These are phyloP conservation scores for Agonum fuliginosum DNA, from an alignment of 2,888 invertebrate genomes.

Conservation along the genomic window DNA sequence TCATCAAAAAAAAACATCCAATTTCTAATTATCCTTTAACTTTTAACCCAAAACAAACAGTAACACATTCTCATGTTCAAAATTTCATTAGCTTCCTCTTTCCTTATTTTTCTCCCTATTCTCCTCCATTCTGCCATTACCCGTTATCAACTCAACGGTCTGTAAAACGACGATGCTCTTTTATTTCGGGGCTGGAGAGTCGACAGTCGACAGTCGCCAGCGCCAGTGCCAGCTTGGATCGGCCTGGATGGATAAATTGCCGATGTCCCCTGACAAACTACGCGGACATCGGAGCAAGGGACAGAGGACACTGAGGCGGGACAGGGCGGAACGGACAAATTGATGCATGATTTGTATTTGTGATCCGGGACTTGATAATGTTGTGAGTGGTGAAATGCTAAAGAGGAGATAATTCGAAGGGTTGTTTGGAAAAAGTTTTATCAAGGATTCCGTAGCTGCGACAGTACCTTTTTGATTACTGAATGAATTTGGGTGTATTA, in stretches of 20 bases:
- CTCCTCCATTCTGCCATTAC: constrained; percentile 4
- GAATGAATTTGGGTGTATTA: too few relatives aligned
- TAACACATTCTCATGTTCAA: constrained; percentile 28
- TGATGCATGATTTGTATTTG: constrained; percentile 34
- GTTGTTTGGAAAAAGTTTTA: not conserved
- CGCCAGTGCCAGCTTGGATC: not conserved
- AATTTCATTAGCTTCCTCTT: constrained; percentile 47
- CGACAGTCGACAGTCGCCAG: constrained; percentile 6
- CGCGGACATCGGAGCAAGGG: constrained; percentile 13
- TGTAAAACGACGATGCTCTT: constrained; percentile 53
- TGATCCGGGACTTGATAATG: constrained; percentile 5
- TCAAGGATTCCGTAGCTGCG: too few relatives aligned
- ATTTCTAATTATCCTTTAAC: too few relatives aligned
- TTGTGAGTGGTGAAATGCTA: not conserved
- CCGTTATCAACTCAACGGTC: constrained; percentile 53
- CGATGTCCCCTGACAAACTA: constrained; percentile 30
- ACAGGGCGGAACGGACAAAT: constrained; percentile 18
- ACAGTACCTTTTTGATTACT: too few relatives aligned
- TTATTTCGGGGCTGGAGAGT: constrained; percentile 34
- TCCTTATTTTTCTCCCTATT: not conserved
- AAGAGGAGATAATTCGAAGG: not conserved
- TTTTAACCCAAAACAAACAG: constrained; percentile 1
- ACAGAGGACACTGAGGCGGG: not conserved
- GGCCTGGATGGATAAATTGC: constrained; percentile 37
- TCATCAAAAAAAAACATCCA: too few relatives aligned